phyloP scores from a whole-genome alignment of 2,113 vertebrate species.

The Aegithalos caudatus region DNA sequence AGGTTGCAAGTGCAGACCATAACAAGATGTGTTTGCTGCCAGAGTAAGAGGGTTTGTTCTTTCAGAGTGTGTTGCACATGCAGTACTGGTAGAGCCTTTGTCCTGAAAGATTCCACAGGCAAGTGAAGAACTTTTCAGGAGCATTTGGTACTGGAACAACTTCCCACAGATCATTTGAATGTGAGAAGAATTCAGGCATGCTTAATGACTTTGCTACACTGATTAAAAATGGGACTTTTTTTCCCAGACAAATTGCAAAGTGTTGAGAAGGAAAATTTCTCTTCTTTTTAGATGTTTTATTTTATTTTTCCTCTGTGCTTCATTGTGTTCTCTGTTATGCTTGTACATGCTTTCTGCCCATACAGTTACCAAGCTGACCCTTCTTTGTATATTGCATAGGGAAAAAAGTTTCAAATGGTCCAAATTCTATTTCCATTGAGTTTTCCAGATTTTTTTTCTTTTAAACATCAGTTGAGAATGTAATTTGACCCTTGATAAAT shows the following conservation, averaged over 20 bases:
- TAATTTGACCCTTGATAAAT: background rate
- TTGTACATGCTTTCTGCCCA: background rate
- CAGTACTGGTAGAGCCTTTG: background rate
- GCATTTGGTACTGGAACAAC: background rate
- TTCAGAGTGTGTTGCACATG: background rate
- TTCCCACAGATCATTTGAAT: background rate
- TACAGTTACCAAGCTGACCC: background rate
- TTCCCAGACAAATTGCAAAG: background rate
- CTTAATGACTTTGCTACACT: background rate
- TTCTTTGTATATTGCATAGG: background rate
- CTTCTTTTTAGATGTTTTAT: background rate
- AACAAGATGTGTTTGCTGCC: rapidly evolving
- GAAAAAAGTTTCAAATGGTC: background rate
- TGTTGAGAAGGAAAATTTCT: background rate
- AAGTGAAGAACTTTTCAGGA: background rate
- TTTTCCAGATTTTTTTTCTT: background rate
- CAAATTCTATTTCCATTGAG: background rate
- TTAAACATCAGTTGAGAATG: background rate
- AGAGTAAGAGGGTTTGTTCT: background rate
- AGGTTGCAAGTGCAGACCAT: background rate
- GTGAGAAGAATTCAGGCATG: background rate
- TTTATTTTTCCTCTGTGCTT: background rate
- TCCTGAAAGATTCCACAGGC: background rate
- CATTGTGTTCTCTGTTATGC: background rate
- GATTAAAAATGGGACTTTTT: background rate